Evolutionary conservation across 2,113 vertebrate species (phyloP).

Genomic region (Phyllostomus hastatus): DNA sequence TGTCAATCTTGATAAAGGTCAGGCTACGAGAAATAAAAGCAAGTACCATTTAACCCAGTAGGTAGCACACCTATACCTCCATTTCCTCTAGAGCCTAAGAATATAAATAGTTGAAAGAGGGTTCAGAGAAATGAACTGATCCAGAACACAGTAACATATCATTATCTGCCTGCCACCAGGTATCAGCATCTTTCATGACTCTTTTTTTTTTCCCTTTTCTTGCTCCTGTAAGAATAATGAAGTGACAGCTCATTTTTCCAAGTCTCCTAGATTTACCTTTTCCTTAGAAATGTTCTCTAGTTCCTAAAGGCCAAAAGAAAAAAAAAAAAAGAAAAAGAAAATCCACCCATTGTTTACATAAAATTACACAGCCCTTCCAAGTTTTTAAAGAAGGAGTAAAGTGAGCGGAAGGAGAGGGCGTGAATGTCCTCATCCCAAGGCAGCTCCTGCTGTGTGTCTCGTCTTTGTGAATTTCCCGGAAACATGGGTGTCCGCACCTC

Average conservation of each 20-base stretch:
- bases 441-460: neutral
- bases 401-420: neutral
- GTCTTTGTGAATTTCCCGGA: neutral
- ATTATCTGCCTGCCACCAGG: conserved; percentile 35
- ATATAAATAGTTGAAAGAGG: conserved; percentile 56
- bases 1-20: conserved; percentile 64
- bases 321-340: neutral
- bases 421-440: neutral
- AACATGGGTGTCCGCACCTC: neutral
- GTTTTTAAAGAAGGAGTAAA: neutral
- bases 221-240: neutral
- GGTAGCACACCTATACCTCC: conserved; percentile 21
- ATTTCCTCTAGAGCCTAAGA: conserved; percentile 41
- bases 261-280: neutral
- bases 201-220: neutral
- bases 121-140: conserved; percentile 53
- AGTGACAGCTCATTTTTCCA: neutral
- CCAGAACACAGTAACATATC: conserved; percentile 7
- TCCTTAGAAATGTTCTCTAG: neutral
- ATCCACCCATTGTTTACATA: neutral
- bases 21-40: conserved; percentile 53
- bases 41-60: conserved; percentile 54
- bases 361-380: neutral
- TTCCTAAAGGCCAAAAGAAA: neutral
- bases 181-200: neutral